Base-by-base conservation (phyloP, 2,888 invertebrate species). In the Falcaria lacertinaria region DNA sequence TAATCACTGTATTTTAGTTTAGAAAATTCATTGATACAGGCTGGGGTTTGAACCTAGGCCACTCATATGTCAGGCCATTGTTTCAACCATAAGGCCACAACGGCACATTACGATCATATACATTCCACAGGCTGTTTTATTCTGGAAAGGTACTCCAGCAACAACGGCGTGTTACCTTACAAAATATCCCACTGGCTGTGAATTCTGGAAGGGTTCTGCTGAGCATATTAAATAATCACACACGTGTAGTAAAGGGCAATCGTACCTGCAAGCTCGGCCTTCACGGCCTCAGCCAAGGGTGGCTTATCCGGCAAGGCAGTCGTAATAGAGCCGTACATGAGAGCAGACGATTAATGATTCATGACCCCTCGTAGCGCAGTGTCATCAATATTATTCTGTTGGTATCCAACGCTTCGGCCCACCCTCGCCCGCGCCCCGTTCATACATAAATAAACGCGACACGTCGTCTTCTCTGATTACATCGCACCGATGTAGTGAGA, bases 301-400 rank as follows among this genome's bases (percentile, higher is more conserved):
- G 76, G 81, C 83, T 88, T 86, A 87, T 85, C 87, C 77, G 72
- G 64, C 70, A 71, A 79, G 73, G 75, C 83, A 86, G 79, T 80
- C 80, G 86, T 89, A 87, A 89, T 89, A 88, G 86, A 89, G 89
- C 84, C 81, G 80, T 89, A 87, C 76, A 81, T 74, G 80, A 79
- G 85, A 83, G 82, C 73, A 72, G 76, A 88, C 87, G 88, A 89
- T 89, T 89, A 89, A 89, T 89, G 89, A 88, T 89, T 89, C 89
- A 89, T 89, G 89, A 89, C 88, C 89, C 86, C 85, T 87, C 84
- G 80, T 76, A 81, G 85, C 80, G 83, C 80, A 81, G 84, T 88
- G 89, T 89, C 89, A 89, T 89, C 89, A 89, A 89, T 89, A 89
- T 89, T 89, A 89, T 89, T 89, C 89, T 87, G 89, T 89, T 89